Conservation (phyloP, 2,888 invertebrate genomes). For the Ormyrus rosae region DNA sequence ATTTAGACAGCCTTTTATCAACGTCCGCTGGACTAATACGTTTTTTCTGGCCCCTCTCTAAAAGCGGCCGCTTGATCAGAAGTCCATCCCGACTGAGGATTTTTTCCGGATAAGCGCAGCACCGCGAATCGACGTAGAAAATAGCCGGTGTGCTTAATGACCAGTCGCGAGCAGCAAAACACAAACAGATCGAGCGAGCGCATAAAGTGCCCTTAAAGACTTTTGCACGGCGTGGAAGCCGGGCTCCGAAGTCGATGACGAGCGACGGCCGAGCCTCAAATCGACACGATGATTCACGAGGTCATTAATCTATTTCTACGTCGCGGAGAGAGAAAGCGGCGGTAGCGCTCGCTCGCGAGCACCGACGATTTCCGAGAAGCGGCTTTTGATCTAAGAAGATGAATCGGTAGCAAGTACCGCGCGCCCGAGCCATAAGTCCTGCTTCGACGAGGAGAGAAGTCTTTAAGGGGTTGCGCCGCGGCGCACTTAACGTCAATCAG, state of each 20-base stretch:
- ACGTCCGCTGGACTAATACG: no score
- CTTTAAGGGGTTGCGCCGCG: constrained; percentile 38
- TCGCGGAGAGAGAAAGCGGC: constrained; percentile 53
- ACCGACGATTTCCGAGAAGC: constrained; percentile 72
- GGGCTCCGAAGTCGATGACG: constrained; percentile 58
- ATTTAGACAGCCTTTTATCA: no score
- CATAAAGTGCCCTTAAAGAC: constrained; percentile 31
- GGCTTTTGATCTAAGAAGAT: constrained; percentile 72
- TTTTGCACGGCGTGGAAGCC: constrained; percentile 48
- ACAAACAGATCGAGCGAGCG: neutral
- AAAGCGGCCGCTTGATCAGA: no score
- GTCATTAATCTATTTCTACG: constrained; percentile 73
- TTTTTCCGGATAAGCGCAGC: no score
- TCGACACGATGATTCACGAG: constrained; percentile 73
- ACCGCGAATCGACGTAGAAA: no score
- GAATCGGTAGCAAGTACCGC: constrained; percentile 67
- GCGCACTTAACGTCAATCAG: constrained; percentile 49
- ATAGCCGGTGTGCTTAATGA: no score
- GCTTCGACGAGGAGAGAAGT: constrained; percentile 55
- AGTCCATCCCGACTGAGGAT: no score
- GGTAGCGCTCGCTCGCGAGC: constrained; percentile 54
- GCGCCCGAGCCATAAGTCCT: constrained; percentile 47
- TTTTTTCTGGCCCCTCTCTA: neutral
- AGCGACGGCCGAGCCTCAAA: constrained; percentile 64
- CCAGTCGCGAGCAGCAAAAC: no score